Evolutionary conservation across 2,888 invertebrate genomes (phyloP).

Genomic region (Drepana falcataria): DNA sequence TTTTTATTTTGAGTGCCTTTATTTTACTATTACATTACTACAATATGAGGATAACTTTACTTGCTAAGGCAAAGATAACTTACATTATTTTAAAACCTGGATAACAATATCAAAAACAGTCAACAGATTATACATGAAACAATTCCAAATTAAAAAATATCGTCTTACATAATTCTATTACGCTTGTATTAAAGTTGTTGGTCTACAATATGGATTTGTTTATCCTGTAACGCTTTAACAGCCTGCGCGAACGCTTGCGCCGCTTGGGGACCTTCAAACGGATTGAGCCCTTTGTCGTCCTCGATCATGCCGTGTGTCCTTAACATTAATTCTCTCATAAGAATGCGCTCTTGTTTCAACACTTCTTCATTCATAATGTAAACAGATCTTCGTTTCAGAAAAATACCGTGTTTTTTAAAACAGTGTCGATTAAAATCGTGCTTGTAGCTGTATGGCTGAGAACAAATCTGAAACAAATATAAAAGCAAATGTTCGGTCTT

Average conservation of each 20-base stretch:
- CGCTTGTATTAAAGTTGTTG: too few relatives aligned
- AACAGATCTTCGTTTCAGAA: conserved; percentile 46
- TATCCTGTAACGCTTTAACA: conserved; percentile 36
- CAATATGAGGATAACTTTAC: too few relatives aligned
- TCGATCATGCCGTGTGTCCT: conserved; percentile 33
- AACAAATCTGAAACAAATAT: conserved; percentile 46
- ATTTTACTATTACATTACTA: too few relatives aligned
- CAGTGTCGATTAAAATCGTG: conserved; percentile 62
- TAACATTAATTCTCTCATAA: conserved; percentile 45
- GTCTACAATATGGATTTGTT: conserved; percentile 17
- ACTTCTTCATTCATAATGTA: conserved; percentile 56
- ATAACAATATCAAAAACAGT: too few relatives aligned
- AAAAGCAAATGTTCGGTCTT: background rate
- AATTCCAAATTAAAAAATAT: too few relatives aligned
- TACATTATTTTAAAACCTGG: too few relatives aligned
- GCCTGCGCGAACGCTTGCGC: conserved; percentile 41
- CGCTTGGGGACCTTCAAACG: conserved; percentile 46
- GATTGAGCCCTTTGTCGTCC: conserved; percentile 35
- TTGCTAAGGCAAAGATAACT: too few relatives aligned
- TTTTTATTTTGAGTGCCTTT: too few relatives aligned
- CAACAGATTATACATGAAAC: too few relatives aligned
- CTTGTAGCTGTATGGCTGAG: conserved; percentile 63
- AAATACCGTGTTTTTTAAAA: conserved; percentile 59
- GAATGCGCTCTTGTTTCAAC: conserved; percentile 37
- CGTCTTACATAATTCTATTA: too few relatives aligned